Base-by-base conservation (phyloP, 2,888 invertebrate genomes). In the Spicauda simplicius region DNA sequence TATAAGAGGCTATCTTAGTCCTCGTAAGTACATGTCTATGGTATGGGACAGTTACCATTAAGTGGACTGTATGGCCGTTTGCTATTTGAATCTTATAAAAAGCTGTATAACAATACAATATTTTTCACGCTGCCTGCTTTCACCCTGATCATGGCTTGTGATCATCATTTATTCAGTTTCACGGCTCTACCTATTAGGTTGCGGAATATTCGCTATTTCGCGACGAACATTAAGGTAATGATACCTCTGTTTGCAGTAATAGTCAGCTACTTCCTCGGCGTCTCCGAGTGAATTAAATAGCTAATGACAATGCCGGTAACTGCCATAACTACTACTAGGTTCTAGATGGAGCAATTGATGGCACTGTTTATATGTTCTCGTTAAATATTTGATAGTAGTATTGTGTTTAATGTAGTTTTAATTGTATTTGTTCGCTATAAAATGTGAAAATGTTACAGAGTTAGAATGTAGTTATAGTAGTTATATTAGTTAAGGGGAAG, bases 151-250 rank as follows among this genome's bases (percentile, higher is more conserved):
- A 45, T 19, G 18, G 30, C 53, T 20, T 58, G 69, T 57, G 63
- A 65, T n/a, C 71, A 80, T 83, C 72, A 82, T 79, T 81, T 81
- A 85, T 85, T 84, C 81, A 80, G 78, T 78, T 78, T 76, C 77
- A 77, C 72, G 75, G 77, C 65, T 71, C 80, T 68, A 74, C 75
- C 81, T 80, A 83, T 84, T 84, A 81, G 71, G 76, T 80, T 75
- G 77, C 73, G 74, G 77, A 77, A 79, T 78, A 82, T 80, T 81
- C 76, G 71, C 73, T 70, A 73, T 73, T 79, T 74, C 69, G 71
- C 72, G 64, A 68, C 68, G 50, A 69, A 72, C 76, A 81, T 85
- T 82, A 80, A 74, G 76, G 74, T 83, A 80, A 84, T 80, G 82
- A 74, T 76, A 76, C 75, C 75, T 74, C 74, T 70, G 76, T 72